These are phyloP conservation scores for Tolmerus cingulatus DNA, from an alignment of 2,888 invertebrate species.

Conservation along the genomic window DNA sequence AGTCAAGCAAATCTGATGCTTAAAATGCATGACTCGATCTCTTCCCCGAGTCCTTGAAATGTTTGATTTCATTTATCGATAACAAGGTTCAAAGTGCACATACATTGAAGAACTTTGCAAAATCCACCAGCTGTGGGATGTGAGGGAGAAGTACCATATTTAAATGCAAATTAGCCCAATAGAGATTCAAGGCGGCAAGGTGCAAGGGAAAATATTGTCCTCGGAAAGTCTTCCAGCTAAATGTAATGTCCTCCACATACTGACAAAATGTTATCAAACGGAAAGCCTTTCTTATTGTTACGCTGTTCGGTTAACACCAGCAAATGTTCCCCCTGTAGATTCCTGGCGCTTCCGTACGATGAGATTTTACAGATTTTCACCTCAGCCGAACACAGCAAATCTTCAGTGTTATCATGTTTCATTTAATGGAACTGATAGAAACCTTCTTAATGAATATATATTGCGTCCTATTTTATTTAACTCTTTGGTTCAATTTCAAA, in stretches of 20 bases:
- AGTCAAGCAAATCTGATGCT: slow-evolving; percentile 34
- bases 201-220: neutral
- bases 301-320: neutral
- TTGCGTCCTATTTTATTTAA: no score
- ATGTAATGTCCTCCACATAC: neutral
- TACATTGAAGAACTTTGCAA: slow-evolving; percentile 4
- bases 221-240: neutral
- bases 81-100: slow-evolving; percentile 37
- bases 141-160: neutral
- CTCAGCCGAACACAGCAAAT: neutral
- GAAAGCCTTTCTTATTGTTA: neutral
- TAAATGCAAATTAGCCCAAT: neutral
- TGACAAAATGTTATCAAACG: neutral
- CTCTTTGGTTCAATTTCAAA: no score
- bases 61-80: slow-evolving; percentile 47
- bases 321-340: neutral
- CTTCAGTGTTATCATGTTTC: no score
- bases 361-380: neutral
- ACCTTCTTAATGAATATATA: no score
- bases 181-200: neutral
- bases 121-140: neutral
- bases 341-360: neutral
- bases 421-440: no score
- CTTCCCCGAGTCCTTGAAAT: slow-evolving; percentile 10
- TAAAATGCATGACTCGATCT: slow-evolving; percentile 47